Conservation (phyloP, 2,888 invertebrate species). For the Euproctis similis region DNA sequence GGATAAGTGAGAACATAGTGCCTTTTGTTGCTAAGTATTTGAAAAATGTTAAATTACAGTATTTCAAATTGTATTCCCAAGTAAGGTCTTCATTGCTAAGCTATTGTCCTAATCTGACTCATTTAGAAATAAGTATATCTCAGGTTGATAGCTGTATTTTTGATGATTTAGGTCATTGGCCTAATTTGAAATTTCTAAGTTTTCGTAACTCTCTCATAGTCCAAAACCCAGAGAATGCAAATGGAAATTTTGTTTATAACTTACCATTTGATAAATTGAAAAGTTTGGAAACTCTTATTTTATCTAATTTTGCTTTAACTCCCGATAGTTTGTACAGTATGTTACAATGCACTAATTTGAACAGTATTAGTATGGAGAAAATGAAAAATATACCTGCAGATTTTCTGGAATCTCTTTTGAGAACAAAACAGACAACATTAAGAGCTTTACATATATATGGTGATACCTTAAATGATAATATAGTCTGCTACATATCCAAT, state of each 20-base stretch:
- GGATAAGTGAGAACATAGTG: constrained; percentile 68
- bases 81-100: constrained; percentile 65
- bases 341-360: constrained; percentile 63
- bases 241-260: constrained; percentile 68
- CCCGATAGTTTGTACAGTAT: constrained; percentile 64
- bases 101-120: constrained; percentile 70
- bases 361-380: constrained; percentile 71
- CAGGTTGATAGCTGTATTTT: constrained; percentile 73
- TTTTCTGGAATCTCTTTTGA: constrained; percentile 62
- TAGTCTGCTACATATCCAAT: constrained; percentile 58
- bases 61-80: constrained; percentile 72
- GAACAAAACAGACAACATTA: constrained; percentile 54
- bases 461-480: constrained; percentile 69
- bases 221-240: constrained; percentile 59
- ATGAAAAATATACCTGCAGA: constrained; percentile 73
- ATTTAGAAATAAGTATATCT: constrained; percentile 73
- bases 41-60: constrained; percentile 71
- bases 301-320: constrained; percentile 70
- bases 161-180: constrained; percentile 68
- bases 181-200: constrained; percentile 67
- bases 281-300: constrained; percentile 57
- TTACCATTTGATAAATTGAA: constrained; percentile 68
- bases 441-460: constrained; percentile 67
- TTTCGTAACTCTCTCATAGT: constrained; percentile 70
- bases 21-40: constrained; percentile 71